Percentiles rank a stretch among this genome's conserved stretches.
Conservation (phyloP, 2,797 vertebrate genomes). For the Intellagama lesueurii region DNA sequence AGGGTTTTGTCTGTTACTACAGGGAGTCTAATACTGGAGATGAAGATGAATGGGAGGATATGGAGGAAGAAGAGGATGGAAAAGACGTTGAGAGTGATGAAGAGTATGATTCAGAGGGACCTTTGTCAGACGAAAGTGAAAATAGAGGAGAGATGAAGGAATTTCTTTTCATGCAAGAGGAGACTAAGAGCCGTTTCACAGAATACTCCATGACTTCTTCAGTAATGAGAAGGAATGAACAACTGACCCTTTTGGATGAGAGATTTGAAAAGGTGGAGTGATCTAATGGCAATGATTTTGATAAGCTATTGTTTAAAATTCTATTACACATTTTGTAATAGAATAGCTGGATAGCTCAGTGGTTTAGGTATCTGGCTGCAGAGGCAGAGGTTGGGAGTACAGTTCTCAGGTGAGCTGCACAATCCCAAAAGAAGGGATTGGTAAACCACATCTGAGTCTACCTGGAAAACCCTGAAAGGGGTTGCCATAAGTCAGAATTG, state of each 20-base stretch:
- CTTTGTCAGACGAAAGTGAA: slow-evolving; percentile 76
- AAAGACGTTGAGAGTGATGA: slow-evolving; percentile 54
- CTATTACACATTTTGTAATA: not conserved
- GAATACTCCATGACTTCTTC: slow-evolving; percentile 95
- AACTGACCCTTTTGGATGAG: slow-evolving; percentile 92
- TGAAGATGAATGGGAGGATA: slow-evolving; percentile 89
- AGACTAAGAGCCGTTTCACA: slow-evolving; percentile 95
- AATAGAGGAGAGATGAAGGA: slow-evolving; percentile 58
- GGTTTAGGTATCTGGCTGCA: no score
- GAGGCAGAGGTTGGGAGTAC: no score
- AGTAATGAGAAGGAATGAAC: slow-evolving; percentile 93
- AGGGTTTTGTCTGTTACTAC: not conserved
- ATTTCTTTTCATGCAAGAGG: slow-evolving; percentile 90
- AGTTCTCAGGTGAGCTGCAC: no score
- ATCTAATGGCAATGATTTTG: not conserved
- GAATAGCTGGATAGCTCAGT: no score
- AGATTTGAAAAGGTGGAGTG: slow-evolving; percentile 92
- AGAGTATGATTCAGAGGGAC: slow-evolving; percentile 80
- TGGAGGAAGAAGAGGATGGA: slow-evolving; percentile 75
- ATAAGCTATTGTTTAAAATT: not conserved
- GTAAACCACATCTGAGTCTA: no score
- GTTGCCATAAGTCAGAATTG: no score
- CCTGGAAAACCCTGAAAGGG: no score
- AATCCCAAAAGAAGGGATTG: no score
- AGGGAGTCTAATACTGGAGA: slow-evolving; percentile 73